Percentiles rank a stretch among this genome's conserved stretches.
Evolutionary conservation across 2,113 vertebrate species (phyloP).

Genomic region (Riparia riparia): DNA sequence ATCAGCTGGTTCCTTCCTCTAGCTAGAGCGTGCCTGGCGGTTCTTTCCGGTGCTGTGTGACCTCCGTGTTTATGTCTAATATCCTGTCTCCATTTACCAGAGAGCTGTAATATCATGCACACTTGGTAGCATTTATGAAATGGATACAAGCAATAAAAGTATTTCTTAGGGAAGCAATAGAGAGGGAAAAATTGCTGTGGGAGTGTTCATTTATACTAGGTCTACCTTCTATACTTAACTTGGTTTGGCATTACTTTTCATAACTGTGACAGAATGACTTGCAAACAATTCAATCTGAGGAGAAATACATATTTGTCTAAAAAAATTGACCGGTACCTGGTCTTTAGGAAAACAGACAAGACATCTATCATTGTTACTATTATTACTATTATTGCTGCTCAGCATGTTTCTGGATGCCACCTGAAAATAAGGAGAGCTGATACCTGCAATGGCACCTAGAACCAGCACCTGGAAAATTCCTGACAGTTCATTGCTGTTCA

Average conservation of each 20-base stretch:
- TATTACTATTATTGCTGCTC: background rate
- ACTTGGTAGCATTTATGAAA: background rate
- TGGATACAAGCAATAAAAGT: background rate
- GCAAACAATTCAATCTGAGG: background rate
- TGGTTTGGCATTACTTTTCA: background rate
- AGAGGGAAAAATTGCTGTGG: background rate
- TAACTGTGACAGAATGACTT: background rate
- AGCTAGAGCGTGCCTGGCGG: background rate
- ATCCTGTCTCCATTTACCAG: background rate
- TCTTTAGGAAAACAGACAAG: background rate
- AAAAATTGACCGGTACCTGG: background rate
- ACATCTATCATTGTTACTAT: background rate
- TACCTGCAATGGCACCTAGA: background rate
- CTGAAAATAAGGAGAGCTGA: background rate
- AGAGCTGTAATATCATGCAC: background rate
- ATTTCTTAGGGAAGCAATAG: background rate
- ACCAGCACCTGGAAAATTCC: background rate
- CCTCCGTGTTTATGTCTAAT: background rate
- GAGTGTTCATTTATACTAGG: background rate
- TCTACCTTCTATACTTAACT: background rate
- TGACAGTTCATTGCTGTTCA: background rate
- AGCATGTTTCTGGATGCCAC: background rate
- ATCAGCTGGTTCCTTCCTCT: constrained; percentile 44
- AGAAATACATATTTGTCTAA: background rate
- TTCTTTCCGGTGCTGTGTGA: constrained; percentile 9